These are phyloP conservation scores for Crocidura indochinensis DNA, from an alignment of 2,797 vertebrate species.

Conservation along the genomic window DNA sequence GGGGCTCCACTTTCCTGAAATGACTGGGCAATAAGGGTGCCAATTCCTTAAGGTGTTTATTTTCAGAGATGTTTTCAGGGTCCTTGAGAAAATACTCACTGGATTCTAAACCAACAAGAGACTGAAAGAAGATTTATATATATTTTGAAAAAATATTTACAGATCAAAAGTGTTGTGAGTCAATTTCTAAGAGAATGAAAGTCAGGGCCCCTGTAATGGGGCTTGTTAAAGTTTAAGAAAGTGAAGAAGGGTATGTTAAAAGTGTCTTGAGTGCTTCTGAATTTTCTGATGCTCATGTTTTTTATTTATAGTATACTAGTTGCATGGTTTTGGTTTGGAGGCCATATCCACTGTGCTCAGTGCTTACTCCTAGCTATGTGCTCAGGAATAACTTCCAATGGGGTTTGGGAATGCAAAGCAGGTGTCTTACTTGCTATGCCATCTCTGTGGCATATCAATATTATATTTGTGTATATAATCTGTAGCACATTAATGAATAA, in stretches of 20 bases:
- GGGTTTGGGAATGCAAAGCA: too few species aligned
- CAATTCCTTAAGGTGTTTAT: conserved; percentile 18
- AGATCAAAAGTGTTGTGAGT: conserved; percentile 34
- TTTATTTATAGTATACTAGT: background rate
- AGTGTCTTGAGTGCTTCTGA: conserved; percentile 13
- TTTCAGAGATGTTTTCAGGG: conserved; percentile 58
- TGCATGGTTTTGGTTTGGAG: background rate
- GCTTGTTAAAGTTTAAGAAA: background rate
- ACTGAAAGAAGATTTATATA: conserved; percentile 26
- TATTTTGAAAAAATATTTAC: conserved; percentile 51
- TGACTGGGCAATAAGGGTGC: background rate
- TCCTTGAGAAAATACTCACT: conserved; percentile 41
- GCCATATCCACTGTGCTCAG: too few species aligned
- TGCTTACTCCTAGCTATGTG: too few species aligned
- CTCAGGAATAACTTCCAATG: too few species aligned
- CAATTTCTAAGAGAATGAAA: background rate
- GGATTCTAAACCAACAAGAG: conserved; percentile 33
- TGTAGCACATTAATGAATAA: background rate
- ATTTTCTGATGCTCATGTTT: conserved; percentile 48
- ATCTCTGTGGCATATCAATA: background rate
- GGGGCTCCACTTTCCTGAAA: background rate
- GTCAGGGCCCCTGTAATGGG: background rate
- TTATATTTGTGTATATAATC: conserved; percentile 46
- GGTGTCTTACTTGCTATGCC: too few species aligned
- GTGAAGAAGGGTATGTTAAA: conserved; percentile 9